Percentiles rank a stretch among this genome's conserved stretches.
Conservation (phyloP, 1,140 invertebrate species). For the Battus philenor region DNA sequence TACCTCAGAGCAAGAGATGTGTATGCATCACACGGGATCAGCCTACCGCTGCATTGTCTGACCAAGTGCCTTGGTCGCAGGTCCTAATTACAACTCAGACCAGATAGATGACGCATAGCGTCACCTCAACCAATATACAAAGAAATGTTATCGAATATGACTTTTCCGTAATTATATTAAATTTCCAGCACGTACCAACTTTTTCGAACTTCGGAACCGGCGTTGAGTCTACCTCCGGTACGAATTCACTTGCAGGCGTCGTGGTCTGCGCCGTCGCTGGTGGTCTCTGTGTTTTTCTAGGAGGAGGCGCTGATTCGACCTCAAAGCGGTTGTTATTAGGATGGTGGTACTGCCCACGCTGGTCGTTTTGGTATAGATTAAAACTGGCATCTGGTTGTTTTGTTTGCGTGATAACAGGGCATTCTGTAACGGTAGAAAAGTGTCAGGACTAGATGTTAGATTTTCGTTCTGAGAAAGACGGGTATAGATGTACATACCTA, state of each 20-base stretch:
- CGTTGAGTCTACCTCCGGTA: background rate
- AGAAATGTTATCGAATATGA: background rate
- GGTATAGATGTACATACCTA: background rate
- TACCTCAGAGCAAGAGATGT: background rate
- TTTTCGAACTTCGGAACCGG: constrained; percentile 1
- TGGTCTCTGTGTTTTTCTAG: background rate
- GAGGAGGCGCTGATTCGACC: background rate
- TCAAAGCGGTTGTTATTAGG: background rate
- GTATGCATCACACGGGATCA: no score
- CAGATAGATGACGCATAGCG: no score
- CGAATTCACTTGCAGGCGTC: background rate
- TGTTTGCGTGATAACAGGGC: background rate
- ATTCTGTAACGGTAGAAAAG: background rate
- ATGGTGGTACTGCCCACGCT: background rate
- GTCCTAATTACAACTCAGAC: no score
- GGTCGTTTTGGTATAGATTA: background rate
- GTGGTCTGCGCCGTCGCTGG: background rate
- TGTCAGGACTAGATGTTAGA: background rate
- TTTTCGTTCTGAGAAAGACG: background rate
- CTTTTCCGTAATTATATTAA: background rate
- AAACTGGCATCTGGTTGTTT: no score
- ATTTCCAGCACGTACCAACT: background rate
- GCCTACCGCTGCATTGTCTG: no score
- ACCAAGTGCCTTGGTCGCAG: no score
- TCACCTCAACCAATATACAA: background rate